Conservation (phyloP, 2,888 invertebrate species). For the Pachycephus smyrnensis region DNA sequence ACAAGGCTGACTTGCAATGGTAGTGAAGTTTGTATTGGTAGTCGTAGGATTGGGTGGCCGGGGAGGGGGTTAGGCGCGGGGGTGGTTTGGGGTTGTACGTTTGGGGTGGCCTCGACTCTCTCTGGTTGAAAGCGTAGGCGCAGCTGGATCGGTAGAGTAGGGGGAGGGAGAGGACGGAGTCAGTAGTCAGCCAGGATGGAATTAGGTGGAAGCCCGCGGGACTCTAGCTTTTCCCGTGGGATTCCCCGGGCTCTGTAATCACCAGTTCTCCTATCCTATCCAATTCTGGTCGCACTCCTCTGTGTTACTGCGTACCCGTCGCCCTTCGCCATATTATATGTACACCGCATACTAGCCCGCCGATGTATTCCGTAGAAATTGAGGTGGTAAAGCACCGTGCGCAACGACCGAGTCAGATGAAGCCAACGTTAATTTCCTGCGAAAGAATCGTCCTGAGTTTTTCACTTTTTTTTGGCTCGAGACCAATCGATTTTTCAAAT, state of each 20-base stretch:
- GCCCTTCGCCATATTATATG: slow-evolving; percentile 17
- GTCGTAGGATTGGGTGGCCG: not conserved
- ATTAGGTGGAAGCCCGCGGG: slow-evolving; percentile 64
- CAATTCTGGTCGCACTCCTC: slow-evolving; percentile 56
- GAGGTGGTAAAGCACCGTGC: slow-evolving; percentile 7
- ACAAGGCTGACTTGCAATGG: not conserved
- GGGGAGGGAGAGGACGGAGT: slow-evolving; percentile 40
- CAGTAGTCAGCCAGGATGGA: slow-evolving; percentile 64
- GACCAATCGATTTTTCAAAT: not conserved
- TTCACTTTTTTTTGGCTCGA: not conserved
- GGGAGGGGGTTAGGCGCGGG: slow-evolving; percentile 23
- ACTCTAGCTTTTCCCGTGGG: slow-evolving; percentile 54
- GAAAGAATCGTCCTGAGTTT: not conserved
- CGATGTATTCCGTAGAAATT: slow-evolving; percentile 22
- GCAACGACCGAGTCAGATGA: not conserved
- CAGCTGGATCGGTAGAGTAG: slow-evolving; percentile 23
- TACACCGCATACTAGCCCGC: slow-evolving; percentile 14
- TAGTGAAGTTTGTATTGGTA: not conserved
- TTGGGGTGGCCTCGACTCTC: slow-evolving; percentile 26
- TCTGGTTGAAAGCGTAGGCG: slow-evolving; percentile 34
- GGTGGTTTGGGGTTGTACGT: slow-evolving; percentile 5
- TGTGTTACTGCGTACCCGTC: slow-evolving; percentile 16
- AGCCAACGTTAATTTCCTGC: not conserved
- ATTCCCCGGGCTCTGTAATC: slow-evolving; percentile 63
- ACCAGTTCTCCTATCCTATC: slow-evolving; percentile 63